phyloP scores from a whole-genome alignment of 1,140 invertebrate genomes.

The Drosophila navojoa region DNA sequence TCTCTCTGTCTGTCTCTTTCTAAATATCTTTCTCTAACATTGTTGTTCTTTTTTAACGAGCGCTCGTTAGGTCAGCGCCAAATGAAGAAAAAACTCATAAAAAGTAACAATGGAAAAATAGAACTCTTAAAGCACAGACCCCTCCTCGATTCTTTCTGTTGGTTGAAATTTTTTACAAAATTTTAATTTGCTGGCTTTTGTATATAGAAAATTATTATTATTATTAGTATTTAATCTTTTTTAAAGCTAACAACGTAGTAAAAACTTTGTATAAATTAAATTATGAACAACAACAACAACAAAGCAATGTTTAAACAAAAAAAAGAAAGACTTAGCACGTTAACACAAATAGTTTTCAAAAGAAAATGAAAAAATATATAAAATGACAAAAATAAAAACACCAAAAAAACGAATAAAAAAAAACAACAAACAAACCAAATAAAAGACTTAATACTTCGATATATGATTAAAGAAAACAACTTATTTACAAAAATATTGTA shows the following conservation, averaged over 20 bases:
- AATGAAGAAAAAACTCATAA: slow-evolving; percentile 69
- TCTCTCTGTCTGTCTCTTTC: neutral
- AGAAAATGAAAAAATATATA: slow-evolving; percentile 49
- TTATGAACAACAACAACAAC: slow-evolving; percentile 47
- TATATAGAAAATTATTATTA: slow-evolving; percentile 31
- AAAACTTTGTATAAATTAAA: slow-evolving; percentile 63
- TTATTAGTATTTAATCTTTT: slow-evolving; percentile 29
- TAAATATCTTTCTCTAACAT: slow-evolving; percentile 38
- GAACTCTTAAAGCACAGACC: slow-evolving; percentile 7
- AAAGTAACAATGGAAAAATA: slow-evolving; percentile 45
- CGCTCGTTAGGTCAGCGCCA: slow-evolving; percentile 66
- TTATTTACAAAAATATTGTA: slow-evolving; percentile 77
- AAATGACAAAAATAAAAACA: slow-evolving; percentile 23
- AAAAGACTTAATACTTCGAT: slow-evolving; percentile 80
- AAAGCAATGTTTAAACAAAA: slow-evolving; percentile 54
- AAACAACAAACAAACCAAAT: slow-evolving; percentile 72
- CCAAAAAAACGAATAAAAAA: slow-evolving; percentile 25
- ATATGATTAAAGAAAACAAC: slow-evolving; percentile 60
- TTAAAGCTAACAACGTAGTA: slow-evolving; percentile 35
- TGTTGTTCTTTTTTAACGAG: slow-evolving; percentile 78
- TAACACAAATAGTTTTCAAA: slow-evolving; percentile 70
- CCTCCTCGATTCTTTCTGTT: slow-evolving; percentile 5
- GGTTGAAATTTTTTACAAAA: slow-evolving; percentile 24
- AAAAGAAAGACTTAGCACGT: slow-evolving; percentile 76
- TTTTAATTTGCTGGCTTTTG: slow-evolving; percentile 47